Evolutionary conservation across 2,888 invertebrate species (phyloP).

Genomic region (Marronus borbonicus): DNA sequence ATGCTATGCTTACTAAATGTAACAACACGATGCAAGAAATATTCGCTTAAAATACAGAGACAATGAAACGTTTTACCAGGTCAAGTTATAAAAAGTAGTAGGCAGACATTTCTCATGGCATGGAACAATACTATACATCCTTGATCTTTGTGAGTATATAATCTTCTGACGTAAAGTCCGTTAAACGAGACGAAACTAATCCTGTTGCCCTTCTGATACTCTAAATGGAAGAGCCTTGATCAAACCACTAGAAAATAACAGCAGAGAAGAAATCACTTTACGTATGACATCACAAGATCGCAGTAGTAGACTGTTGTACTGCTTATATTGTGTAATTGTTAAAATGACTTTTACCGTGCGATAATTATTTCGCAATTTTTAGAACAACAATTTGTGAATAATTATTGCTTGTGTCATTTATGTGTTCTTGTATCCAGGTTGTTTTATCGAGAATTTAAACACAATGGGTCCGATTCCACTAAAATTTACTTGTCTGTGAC

Average conservation of each 20-base stretch:
- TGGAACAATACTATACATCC: conserved; percentile 47
- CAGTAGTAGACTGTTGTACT: neutral
- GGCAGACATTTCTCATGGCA: conserved; percentile 3
- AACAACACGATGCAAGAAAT: neutral
- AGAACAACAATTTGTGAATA: no score
- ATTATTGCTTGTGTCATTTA: no score
- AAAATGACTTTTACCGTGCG: neutral
- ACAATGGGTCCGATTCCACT: no score
- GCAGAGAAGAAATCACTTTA: conserved; percentile 19
- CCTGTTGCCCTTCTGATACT: conserved; percentile 55
- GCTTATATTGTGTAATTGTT: conserved; percentile 6
- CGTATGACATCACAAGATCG: conserved; percentile 9
- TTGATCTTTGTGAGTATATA: conserved; percentile 53
- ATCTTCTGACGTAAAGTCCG: conserved; percentile 34
- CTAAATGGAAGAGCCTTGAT: conserved; percentile 56
- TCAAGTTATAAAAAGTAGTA: neutral
- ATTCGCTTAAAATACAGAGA: neutral
- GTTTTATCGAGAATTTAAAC: no score
- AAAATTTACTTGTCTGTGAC: no score
- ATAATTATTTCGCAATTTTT: no score
- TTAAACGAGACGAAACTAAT: conserved; percentile 49
- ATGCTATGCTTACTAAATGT: no score
- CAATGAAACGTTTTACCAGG: conserved; percentile 8
- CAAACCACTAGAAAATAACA: conserved; percentile 47
- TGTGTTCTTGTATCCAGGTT: no score